Evolutionary conservation across 2,888 invertebrate species (phyloP).

Genomic region (Meliscaeva auricollis): DNA sequence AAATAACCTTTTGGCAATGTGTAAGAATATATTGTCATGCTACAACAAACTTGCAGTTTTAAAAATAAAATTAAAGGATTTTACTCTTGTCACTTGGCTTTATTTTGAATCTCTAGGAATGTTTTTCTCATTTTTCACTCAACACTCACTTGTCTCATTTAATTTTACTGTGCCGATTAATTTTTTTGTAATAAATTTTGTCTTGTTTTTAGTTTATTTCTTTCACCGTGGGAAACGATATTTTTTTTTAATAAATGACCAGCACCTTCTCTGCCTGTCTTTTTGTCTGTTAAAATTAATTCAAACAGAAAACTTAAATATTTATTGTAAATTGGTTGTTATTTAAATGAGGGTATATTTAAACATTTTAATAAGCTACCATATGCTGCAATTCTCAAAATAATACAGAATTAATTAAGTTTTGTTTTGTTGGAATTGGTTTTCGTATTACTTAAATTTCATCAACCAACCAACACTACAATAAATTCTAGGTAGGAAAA

Average conservation of each 20-base stretch:
- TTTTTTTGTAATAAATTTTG: not conserved
- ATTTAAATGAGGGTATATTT: not conserved
- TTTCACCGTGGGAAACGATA: not conserved
- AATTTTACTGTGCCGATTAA: no score
- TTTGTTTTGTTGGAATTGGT: not conserved
- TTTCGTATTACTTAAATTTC: not conserved
- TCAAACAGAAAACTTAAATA: not conserved
- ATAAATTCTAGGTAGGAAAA: slow-evolving; percentile 5
- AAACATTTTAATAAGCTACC: not conserved
- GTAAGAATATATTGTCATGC: no score
- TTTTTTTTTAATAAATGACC: not conserved
- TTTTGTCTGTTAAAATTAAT: not conserved
- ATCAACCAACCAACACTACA: not conserved
- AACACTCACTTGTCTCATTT: not conserved
- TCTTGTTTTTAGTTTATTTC: not conserved
- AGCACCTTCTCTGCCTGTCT: not conserved
- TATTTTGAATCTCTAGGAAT: no score
- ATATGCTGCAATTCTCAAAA: not conserved
- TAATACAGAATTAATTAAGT: not conserved
- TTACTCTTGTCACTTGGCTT: no score
- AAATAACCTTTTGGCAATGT: no score
- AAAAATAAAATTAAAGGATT: no score
- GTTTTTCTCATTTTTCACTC: not conserved
- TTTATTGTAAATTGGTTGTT: not conserved
- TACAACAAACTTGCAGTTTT: no score